Evolutionary conservation across 2,113 vertebrate genomes (phyloP).

Genomic region (Nannobrachium achirus): DNA sequence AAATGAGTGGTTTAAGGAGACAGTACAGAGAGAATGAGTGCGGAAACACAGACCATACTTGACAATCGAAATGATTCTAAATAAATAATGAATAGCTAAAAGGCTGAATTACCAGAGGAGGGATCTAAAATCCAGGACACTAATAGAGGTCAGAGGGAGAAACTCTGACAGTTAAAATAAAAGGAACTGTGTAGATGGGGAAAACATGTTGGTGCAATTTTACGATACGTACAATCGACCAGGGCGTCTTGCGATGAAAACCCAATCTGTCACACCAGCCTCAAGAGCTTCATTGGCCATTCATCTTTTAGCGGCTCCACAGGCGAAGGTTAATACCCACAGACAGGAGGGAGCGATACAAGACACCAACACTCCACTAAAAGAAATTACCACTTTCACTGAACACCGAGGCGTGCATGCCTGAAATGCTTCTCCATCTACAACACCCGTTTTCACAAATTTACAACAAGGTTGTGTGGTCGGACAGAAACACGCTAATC

Average conservation of each 20-base stretch:
- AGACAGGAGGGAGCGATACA: constrained; percentile 17
- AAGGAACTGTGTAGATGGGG: too few relatives aligned
- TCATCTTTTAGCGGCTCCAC: constrained; percentile 59
- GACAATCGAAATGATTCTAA: not conserved
- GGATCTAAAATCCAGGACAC: constrained; percentile 21
- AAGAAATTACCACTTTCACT: constrained; percentile 32
- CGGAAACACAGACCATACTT: not conserved
- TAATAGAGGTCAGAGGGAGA: constrained; percentile 10
- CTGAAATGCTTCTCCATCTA: not conserved
- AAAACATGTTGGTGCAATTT: too few relatives aligned
- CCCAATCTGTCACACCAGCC: constrained; percentile 54
- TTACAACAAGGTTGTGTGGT: constrained; percentile 9
- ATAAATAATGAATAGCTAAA: constrained; percentile 30
- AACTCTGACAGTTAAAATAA: not conserved
- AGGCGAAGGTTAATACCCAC: constrained; percentile 45
- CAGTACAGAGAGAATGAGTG: constrained; percentile 12
- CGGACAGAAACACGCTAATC: constrained; percentile 4
- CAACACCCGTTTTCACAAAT: constrained; percentile 10
- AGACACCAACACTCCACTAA: constrained; percentile 3
- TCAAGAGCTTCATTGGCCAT: constrained; percentile 57
- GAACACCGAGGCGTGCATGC: constrained; percentile 9
- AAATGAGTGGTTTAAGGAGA: constrained; percentile 48
- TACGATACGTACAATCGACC: constrained; percentile 16
- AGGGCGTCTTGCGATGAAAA: constrained; percentile 51
- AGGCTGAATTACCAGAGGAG: constrained; percentile 28